These are phyloP conservation scores for Naso thynnoides DNA, from an alignment of 2,797 vertebrate species.

Conservation along the genomic window DNA sequence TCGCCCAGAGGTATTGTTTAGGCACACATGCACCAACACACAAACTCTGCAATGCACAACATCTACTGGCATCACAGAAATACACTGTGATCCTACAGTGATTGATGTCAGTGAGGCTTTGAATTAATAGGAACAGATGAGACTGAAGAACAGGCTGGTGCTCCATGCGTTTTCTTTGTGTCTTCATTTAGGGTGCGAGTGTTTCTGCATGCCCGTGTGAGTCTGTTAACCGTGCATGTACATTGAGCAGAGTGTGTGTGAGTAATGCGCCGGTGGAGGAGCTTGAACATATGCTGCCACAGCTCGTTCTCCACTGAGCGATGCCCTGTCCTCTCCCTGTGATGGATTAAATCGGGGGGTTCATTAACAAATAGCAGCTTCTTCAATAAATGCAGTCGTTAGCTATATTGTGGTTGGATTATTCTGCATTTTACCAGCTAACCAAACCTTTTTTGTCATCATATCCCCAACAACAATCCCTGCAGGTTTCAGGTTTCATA, in stretches of 20 bases:
- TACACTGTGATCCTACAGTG: conserved; percentile 44
- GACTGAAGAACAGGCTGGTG: conserved; percentile 26
- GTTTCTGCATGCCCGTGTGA: conserved; percentile 18
- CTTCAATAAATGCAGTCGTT: conserved; percentile 75
- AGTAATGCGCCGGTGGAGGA: conserved; percentile 61
- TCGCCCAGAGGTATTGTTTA: conserved; percentile 6
- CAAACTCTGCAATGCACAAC: conserved; percentile 23
- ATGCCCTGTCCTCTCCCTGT: conserved; percentile 55
- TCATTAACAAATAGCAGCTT: conserved; percentile 75
- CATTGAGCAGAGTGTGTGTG: conserved; percentile 35
- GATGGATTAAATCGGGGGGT: conserved; percentile 66
- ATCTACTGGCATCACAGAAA: conserved; percentile 45
- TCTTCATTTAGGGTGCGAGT: conserved; percentile 35
- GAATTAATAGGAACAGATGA: conserved; percentile 63
- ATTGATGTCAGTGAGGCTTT: conserved; percentile 58
- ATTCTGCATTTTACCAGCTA: conserved; percentile 49
- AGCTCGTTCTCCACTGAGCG: conserved; percentile 67
- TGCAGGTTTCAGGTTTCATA: no score
- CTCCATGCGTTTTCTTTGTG: conserved; percentile 34
- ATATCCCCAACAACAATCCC: conserved; percentile 6
- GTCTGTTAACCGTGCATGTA: conserved; percentile 29
- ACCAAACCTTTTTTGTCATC: conserved; percentile 54
- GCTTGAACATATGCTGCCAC: conserved; percentile 69
- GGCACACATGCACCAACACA: not conserved
- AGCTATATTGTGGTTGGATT: conserved; percentile 54